These are phyloP conservation scores for Cephalotes varians DNA, from an alignment of 2,888 invertebrate genomes.

Conservation along the genomic window DNA sequence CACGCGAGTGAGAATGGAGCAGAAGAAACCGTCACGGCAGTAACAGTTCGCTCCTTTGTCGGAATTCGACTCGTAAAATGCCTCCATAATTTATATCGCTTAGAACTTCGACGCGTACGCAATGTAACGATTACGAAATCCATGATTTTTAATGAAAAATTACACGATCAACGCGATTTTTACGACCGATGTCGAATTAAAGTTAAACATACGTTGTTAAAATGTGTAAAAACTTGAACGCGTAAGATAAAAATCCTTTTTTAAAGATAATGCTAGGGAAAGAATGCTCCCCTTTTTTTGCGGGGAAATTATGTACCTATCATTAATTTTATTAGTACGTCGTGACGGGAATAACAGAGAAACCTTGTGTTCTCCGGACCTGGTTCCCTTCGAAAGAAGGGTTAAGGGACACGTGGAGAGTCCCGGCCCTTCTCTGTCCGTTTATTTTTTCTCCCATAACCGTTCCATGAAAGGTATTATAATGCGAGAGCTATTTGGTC, in stretches of 20 bases:
- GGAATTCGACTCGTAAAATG: slow-evolving; percentile 30
- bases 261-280: not conserved
- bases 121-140: not conserved
- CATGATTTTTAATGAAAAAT: not conserved
- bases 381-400: slow-evolving; percentile 9
- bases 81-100: not conserved
- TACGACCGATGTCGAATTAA: not conserved
- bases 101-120: not conserved
- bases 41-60: not conserved
- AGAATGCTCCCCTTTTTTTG: not conserved
- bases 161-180: not conserved
- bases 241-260: not conserved
- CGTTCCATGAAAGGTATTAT: slow-evolving; percentile 43
- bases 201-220: not conserved
- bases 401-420: slow-evolving; percentile 40
- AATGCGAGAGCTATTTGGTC: slow-evolving; percentile 52
- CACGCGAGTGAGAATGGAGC: slow-evolving; percentile 65
- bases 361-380: slow-evolving; percentile 11
- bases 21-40: slow-evolving; percentile 29
- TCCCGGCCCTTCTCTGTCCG: slow-evolving; percentile 28
- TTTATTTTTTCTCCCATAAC: slow-evolving; percentile 52
- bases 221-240: not conserved
- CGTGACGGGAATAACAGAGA: slow-evolving; percentile 21
- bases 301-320: slow-evolving; percentile 32
- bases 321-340: slow-evolving; percentile 40